Evolutionary conservation across 1,140 invertebrate genomes (phyloP), one percentile per base, ranked within the genome.

Genomic region (Aphelinus atriplicis): DNA sequence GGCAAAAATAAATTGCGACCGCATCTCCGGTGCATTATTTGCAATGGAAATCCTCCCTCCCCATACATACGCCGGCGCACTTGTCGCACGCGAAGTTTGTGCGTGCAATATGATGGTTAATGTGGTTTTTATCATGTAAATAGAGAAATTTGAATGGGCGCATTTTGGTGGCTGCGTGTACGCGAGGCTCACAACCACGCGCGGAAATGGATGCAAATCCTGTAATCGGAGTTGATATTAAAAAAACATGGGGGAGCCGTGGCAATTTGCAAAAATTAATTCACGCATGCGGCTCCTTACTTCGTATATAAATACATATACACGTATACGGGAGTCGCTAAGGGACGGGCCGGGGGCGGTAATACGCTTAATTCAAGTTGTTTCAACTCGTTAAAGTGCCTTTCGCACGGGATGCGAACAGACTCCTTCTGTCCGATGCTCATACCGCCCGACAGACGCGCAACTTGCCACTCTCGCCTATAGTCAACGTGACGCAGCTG

Each of bases 321-420:
- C 26, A 26, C 26, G 0, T 26, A 26, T 26, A 26, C 26, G 26
- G 26, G 26, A 26, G 26, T 26, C 26, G 26, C 26, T 26, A 26
- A 26, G 70, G 73, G 74, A 63, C 72, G 68, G 76, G 66, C 79
- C 79, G 77, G 73, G 76, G 63, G 48, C 48, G 43, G 71, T 83
- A 84, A 84, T 82, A 78, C 77, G 79, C 81, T 83, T 84, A 83
- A 84, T 85, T 85, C 83, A 84, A 85, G 80, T 84, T 82, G 80
- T 84, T 85, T 84, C 80, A 84, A 85, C 84, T 85, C 80, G 84
- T 85, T 85, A 84, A 77, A 77, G 65, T 64, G 10, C 48, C 58
- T 57, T 68, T 68, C 50, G 58, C 64, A 53, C 63, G 64, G 62
- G 56, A 66, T 58, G 48, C 4, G 26, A 71, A 69, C 43, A 64